Conservation (phyloP, 2,888 invertebrate species). For the Parascotia fuliginaria region DNA sequence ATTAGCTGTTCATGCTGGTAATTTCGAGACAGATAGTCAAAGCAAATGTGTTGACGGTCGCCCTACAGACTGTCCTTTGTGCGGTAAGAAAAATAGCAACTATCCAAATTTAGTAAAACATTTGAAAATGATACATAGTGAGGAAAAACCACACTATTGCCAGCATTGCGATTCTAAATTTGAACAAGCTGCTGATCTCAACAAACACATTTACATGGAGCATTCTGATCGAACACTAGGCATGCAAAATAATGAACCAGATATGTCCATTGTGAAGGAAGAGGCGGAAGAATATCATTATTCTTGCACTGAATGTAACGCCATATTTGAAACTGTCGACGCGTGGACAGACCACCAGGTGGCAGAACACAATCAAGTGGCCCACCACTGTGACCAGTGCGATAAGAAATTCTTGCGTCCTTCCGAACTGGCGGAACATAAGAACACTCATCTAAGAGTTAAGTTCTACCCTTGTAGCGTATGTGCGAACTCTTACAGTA, state of each 20-base stretch:
- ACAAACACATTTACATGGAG: slow-evolving; percentile 86
- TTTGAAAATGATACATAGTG: slow-evolving; percentile 79
- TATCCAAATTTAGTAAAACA: slow-evolving; percentile 86
- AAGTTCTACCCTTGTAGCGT: slow-evolving; percentile 87
- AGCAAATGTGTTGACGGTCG: slow-evolving; percentile 78
- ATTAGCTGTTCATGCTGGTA: slow-evolving; percentile 74
- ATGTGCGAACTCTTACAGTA: slow-evolving; percentile 87
- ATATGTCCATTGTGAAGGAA: slow-evolving; percentile 79
- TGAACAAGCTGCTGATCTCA: slow-evolving; percentile 82
- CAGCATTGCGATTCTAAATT: slow-evolving; percentile 86
- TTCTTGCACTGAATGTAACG: slow-evolving; percentile 87
- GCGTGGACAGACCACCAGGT: slow-evolving; percentile 86
- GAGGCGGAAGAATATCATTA: slow-evolving; percentile 84
- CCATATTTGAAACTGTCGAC: slow-evolving; percentile 83
- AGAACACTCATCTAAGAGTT: slow-evolving; percentile 88
- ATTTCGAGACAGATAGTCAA: slow-evolving; percentile 71
- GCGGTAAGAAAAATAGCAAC: slow-evolving; percentile 83
- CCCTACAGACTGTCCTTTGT: slow-evolving; percentile 83
- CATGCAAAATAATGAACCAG: slow-evolving; percentile 59
- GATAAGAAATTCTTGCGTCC: slow-evolving; percentile 87
- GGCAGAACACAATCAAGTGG: slow-evolving; percentile 82
- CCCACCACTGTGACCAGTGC: slow-evolving; percentile 87
- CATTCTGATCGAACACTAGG: slow-evolving; percentile 81
- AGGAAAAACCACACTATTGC: slow-evolving; percentile 84
- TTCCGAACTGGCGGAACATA: slow-evolving; percentile 87